phyloP scores from a whole-genome alignment of 2,888 invertebrate genomes.

The Drosophila putrida region DNA sequence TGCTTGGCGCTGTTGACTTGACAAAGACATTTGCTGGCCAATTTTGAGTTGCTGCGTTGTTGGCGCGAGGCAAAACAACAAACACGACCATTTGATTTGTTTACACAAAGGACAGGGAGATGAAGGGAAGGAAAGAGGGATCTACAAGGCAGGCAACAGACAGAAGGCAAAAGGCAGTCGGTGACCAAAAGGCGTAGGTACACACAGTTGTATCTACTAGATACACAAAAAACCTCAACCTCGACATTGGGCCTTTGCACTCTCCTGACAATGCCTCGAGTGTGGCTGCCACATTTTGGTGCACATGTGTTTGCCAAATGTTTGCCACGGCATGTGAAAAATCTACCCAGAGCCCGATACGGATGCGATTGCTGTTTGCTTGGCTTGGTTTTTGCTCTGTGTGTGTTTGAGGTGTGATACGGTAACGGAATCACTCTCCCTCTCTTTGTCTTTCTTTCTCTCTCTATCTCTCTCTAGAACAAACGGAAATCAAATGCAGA shows the following conservation, averaged over 20 bases:
- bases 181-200: slow-evolving; percentile 80
- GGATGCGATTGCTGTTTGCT: slow-evolving; percentile 36
- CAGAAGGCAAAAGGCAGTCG: slow-evolving; percentile 27
- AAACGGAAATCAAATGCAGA: slow-evolving; percentile 80
- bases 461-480: slow-evolving; percentile 23
- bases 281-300: slow-evolving; percentile 67
- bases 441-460: neutral
- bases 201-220: slow-evolving; percentile 47
- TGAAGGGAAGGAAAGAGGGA: slow-evolving; percentile 10
- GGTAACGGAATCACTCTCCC: slow-evolving; percentile 44
- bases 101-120: slow-evolving; percentile 62
- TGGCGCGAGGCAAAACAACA: slow-evolving; percentile 59
- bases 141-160: slow-evolving; percentile 7
- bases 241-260: slow-evolving; percentile 30
- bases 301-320: slow-evolving; percentile 85
- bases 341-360: slow-evolving; percentile 59
- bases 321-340: slow-evolving; percentile 82
- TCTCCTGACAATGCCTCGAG: slow-evolving; percentile 31
- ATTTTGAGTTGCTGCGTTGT: slow-evolving; percentile 56
- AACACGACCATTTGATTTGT: slow-evolving; percentile 77
- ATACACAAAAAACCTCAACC: slow-evolving; percentile 48
- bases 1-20: slow-evolving; percentile 68
- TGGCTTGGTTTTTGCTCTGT: slow-evolving; percentile 10
- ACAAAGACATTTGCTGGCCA: slow-evolving; percentile 79
- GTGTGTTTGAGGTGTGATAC: slow-evolving; percentile 69